These are phyloP conservation scores for Stichopus horrens DNA, from an alignment of 53 echinoderm and acorn worm genomes.

Conservation along the genomic window DNA sequence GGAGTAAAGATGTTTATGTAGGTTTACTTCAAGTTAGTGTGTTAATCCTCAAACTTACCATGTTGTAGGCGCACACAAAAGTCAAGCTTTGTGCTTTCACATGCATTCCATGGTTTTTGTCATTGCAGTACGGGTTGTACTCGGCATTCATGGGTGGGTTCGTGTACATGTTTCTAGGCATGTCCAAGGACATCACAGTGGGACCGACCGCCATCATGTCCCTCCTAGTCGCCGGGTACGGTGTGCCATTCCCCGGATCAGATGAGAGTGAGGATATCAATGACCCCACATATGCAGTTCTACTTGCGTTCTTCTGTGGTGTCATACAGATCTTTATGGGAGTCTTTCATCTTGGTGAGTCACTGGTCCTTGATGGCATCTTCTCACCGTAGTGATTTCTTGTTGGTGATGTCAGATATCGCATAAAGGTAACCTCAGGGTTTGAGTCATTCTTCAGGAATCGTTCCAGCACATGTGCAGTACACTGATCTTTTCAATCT, in stretches of 20 bases:
- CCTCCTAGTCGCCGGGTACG: conserved; percentile 79
- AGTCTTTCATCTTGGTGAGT: conserved; percentile 74
- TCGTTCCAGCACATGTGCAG: too few relatives aligned
- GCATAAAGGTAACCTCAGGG: background rate
- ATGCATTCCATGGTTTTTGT: too few relatives aligned
- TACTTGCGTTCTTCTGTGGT: conserved; percentile 83
- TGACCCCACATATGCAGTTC: conserved; percentile 86
- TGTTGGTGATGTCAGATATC: too few relatives aligned
- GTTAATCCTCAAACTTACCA: too few relatives aligned
- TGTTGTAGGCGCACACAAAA: too few relatives aligned
- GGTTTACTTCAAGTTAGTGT: too few relatives aligned
- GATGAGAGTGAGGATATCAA: conserved; percentile 50
- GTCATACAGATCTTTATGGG: conserved; percentile 69
- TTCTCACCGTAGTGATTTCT: too few relatives aligned
- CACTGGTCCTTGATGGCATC: background rate
- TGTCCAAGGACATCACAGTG: conserved; percentile 86
- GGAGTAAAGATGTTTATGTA: too few relatives aligned
- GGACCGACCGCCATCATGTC: conserved; percentile 97
- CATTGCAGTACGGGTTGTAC: conserved; percentile 80
- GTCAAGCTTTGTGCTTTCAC: too few relatives aligned
- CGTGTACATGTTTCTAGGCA: conserved; percentile 84
- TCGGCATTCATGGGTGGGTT: conserved; percentile 87
- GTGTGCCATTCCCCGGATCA: conserved; percentile 49
- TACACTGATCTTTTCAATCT: too few relatives aligned
- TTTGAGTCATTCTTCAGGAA: too few relatives aligned